Evolutionary conservation across 2,888 invertebrate genomes (phyloP).

Genomic region (Nemurella pictetii): DNA sequence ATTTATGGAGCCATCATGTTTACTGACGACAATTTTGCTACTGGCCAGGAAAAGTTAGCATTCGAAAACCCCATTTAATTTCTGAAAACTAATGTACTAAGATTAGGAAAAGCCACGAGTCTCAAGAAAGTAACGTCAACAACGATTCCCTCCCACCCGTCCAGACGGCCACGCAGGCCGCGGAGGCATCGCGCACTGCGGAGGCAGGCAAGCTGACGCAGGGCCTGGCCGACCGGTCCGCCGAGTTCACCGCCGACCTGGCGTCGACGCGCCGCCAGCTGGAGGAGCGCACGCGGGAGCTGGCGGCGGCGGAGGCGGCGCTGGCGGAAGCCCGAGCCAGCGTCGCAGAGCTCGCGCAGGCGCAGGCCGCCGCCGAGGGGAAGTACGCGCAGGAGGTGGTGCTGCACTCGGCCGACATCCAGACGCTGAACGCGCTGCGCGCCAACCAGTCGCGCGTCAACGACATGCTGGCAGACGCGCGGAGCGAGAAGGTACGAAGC

Average conservation of each 20-base stretch:
- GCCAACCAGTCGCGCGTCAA: conserved; percentile 67
- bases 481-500: conserved; percentile 60
- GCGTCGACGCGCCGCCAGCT: conserved; percentile 62
- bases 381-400: conserved; percentile 76
- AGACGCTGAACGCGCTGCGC: conserved; percentile 37
- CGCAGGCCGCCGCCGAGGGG: conserved; percentile 69
- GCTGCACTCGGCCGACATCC: conserved; percentile 69
- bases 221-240: conserved; percentile 64
- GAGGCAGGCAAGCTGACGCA: conserved; percentile 58
- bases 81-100: no score
- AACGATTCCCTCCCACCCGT: background rate
- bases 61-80: no score
- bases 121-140: background rate
- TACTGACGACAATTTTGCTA: no score
- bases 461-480: conserved; percentile 65
- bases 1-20: no score
- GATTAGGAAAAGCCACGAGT: no score
- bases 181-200: conserved; percentile 51
- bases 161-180: no score
- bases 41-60: no score
- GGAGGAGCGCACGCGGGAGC: conserved; percentile 60
- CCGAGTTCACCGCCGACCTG: conserved; percentile 57
- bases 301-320: conserved; percentile 64
- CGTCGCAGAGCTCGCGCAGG: conserved; percentile 63
- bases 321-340: conserved; percentile 65